A percentile compares a stretch with the other conserved stretches of the same genome.
Evolutionary conservation across 2,888 invertebrate species (phyloP).

Genomic region (Drosophila planitibia): DNA sequence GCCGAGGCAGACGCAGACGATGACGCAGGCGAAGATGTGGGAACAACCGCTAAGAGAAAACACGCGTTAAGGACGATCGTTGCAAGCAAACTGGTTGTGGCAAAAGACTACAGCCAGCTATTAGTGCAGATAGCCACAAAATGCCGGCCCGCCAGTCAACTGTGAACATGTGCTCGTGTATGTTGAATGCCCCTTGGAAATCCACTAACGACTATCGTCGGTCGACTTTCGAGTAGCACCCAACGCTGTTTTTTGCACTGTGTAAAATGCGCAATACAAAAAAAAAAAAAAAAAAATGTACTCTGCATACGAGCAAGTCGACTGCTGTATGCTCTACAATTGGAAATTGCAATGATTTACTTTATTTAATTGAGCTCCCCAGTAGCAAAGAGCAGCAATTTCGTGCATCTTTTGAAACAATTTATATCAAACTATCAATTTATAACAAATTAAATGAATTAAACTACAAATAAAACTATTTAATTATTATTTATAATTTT

Average conservation of each 20-base stretch:
- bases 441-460: not conserved
- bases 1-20: not conserved
- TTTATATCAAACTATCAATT: not conserved
- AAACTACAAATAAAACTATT: not conserved
- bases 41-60: slow-evolving; percentile 16
- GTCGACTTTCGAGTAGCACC: slow-evolving; percentile 21
- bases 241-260: slow-evolving; percentile 50
- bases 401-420: not conserved
- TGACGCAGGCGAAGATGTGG: slow-evolving; percentile 2
- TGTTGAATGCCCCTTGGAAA: slow-evolving; percentile 33
- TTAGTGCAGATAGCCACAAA: slow-evolving; percentile 27
- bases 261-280: not conserved
- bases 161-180: slow-evolving; percentile 56
- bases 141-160: slow-evolving; percentile 39
- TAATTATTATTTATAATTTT: not conserved
- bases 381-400: not conserved
- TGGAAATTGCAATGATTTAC: not conserved
- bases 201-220: slow-evolving; percentile 16
- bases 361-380: not conserved
- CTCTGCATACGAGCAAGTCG: not conserved
- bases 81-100: slow-evolving; percentile 72
- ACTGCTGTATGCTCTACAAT: slow-evolving; percentile 33
- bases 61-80: slow-evolving; percentile 73
- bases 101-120: slow-evolving; percentile 25
- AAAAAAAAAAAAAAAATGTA: not conserved